Base-by-base conservation (phyloP, 35 echinoderm and acorn worm species). In the Hemicentrotus pulcherrimus region DNA sequence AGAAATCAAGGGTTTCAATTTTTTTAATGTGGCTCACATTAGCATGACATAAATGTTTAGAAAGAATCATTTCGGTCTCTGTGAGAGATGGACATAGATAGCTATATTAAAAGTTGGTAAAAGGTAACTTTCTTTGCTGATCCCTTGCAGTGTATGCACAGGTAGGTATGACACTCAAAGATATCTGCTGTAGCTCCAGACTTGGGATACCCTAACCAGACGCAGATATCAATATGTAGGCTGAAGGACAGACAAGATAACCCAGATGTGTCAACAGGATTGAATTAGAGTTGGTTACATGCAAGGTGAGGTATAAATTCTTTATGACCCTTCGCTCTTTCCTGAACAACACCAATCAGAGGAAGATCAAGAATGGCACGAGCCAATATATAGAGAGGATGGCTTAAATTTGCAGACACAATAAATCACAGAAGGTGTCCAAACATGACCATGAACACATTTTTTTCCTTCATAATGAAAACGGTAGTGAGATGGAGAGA, bases 171-270 rank as follows among this genome's bases (percentile, higher is more conserved):
- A 78, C 22, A 78, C 65, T 28, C 65, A 78, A 8, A 8, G 19
- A 78, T 22, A 78, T n/a, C 28, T n/a, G 24, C 65, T n/a, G 65
- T 78, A 78, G 28, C n/a, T 78, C 65, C 65, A 78, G 22, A 78
- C 65, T 22, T 78, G 65, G 65, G 65, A 78, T 8, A 78, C 65
- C 65, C 65, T 30, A 28, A 78, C 65, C 65, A 78, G 65, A 78
- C 65, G 19, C 22, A n/a, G 65, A 22, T 78, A 78, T 22, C 65
- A 78, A n/a, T 78, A 78, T 78, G 65, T 78, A 18, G 65, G 18
- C 65, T 78, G 65, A 78, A 78, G 65, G 65, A 78, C 65, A 78
- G 65, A 55, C 65, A 78, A n/a, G 28, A 78, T n/a, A 78, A 78
- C 65, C 65, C 65, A 78, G 65, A 78, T 78, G 19, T 78, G 65